Base-by-base conservation (phyloP, 2,888 invertebrate genomes). In the Chorisops tibialis region DNA sequence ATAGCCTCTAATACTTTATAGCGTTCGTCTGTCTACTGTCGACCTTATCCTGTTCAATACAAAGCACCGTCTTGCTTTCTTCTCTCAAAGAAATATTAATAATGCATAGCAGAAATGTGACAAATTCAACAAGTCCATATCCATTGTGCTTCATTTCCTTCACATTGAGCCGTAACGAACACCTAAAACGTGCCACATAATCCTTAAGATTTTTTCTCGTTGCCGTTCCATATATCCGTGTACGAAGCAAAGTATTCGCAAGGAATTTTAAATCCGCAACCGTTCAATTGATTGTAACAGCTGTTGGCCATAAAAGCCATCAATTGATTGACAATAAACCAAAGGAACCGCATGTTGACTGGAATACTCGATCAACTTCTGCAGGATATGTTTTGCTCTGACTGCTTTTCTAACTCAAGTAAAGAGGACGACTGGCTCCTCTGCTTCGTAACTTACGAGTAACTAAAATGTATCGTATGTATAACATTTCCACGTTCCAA, bases 311-410 rank as follows among this genome's bases (percentile, higher is more conserved):
- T 54, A 54, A 54, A 54, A 54, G 41, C 52, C 52, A 54, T 54
- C 52, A 54, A 54, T 54, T 54, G 52, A 54, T 54, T 54, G 52
- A 54, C 52, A 54, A 54, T 54, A 54, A 54, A 54, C 39, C 52
- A 54, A 54, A 54, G 22, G 41, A 54, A 54, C 41, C 41, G 22
- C 4, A 54, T 39, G 21, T 18, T 19, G 41, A 39, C 52, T 41
- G 22, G 41, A 41, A 54, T 39, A 37, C 22, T 39, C 41, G 18
- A 41, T 54, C 41, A 54, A 22, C 21, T 22, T 41, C 5, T 39
- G 21, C 16, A 38, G 52, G 52, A 54, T 14, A 7, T 39, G 21
- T 30, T 30, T 30, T 30, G 30, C n/a, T n/a, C n/a, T 7, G 30
- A 30, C 9, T 9, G 30, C 5, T 9, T 30, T 30, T 30, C 30